phyloP scores from a whole-genome alignment of 2,113 vertebrate genomes.

The Xenotilapia leptura region DNA sequence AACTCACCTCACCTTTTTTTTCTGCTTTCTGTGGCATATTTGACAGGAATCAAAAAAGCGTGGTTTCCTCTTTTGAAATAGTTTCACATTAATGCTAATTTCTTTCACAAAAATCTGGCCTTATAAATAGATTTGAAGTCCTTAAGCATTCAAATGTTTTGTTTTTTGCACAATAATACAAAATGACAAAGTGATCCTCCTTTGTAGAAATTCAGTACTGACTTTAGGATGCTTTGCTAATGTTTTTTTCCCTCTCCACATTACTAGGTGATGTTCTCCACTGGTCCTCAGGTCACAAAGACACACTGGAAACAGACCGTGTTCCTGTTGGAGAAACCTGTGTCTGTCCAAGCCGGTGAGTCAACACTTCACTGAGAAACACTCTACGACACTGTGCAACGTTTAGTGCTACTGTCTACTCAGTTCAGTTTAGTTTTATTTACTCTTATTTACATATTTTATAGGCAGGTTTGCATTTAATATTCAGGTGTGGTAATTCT shows the following conservation, averaged over 20 bases:
- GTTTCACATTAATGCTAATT: not conserved
- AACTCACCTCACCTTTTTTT: not conserved
- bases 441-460: not conserved
- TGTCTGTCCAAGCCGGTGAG: conserved; percentile 83
- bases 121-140: not conserved
- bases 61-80: not conserved
- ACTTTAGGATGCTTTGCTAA: not conserved
- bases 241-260: not conserved
- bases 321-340: conserved; percentile 85
- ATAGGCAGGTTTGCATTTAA: not conserved
- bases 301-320: conserved; percentile 97
- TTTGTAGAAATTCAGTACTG: not conserved
- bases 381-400: not conserved
- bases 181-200: not conserved
- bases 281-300: conserved; percentile 79
- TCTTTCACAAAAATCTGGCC: not conserved
- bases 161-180: not conserved
- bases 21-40: not conserved
- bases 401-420: not conserved
- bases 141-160: not conserved
- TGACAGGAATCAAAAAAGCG: not conserved
- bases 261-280: conserved; percentile 88
- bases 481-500: not conserved
- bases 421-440: not conserved
- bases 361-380: not conserved